Conservation (phyloP, 2,888 invertebrate genomes). For the Microdon myrmicae region DNA sequence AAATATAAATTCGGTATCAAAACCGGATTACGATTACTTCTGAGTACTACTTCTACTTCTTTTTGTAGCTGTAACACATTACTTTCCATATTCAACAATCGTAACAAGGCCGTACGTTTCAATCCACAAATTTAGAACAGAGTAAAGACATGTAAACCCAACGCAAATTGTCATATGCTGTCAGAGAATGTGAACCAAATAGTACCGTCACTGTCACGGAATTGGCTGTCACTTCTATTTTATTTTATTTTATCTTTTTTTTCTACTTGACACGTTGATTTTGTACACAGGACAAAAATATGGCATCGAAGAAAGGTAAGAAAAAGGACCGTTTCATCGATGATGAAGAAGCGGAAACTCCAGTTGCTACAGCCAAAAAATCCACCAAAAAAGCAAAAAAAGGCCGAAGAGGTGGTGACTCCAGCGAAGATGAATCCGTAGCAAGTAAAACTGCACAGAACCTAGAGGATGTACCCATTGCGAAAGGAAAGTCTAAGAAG, state of each 20-base stretch:
- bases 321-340: constrained; percentile 61
- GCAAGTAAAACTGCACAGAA: constrained; percentile 52
- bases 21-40: too few species aligned
- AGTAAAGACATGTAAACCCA: too few species aligned
- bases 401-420: constrained; percentile 67
- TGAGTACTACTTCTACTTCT: too few species aligned
- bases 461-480: constrained; percentile 63
- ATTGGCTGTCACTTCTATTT: not conserved
- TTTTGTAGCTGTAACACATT: too few species aligned
- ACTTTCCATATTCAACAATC: too few species aligned
- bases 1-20: too few species aligned
- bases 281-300: constrained; percentile 23
- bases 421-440: constrained; percentile 68
- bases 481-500: constrained; percentile 56
- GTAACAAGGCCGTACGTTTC: too few species aligned
- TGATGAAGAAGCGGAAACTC: constrained; percentile 54
- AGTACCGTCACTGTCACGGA: not conserved
- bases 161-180: too few species aligned
- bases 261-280: not conserved
- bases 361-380: constrained; percentile 53
- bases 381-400: constrained; percentile 58
- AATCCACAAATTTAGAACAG: too few species aligned
- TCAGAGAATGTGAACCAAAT: too few species aligned
- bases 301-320: constrained; percentile 59
- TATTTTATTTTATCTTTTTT: not conserved